phyloP scores from a whole-genome alignment of 2,888 invertebrate species.

The Chrysolina americana region DNA sequence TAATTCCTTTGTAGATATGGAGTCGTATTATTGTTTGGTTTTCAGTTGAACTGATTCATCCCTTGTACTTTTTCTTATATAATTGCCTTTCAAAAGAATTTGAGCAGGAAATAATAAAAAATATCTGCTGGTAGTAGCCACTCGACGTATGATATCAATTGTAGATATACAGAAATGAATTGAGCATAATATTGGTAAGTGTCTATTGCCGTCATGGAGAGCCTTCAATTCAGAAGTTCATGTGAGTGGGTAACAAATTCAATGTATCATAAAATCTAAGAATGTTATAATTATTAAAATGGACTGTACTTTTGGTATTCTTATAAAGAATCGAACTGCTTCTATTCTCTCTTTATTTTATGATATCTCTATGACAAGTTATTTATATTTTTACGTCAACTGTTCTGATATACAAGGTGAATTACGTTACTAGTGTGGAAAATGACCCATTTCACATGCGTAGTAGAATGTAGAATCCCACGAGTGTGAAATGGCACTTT shows the following conservation, averaged over 20 bases:
- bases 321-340: too few relatives aligned
- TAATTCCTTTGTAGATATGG: background rate
- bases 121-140: slow-evolving; percentile 9
- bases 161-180: background rate
- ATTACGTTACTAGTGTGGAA: too few relatives aligned
- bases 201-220: background rate
- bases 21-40: background rate
- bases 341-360: too few relatives aligned
- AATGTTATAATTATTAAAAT: too few relatives aligned
- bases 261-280: too few relatives aligned
- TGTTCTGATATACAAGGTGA: too few relatives aligned
- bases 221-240: background rate
- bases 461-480: too few relatives aligned
- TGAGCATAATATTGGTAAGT: background rate
- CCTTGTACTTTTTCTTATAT: background rate
- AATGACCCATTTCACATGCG: too few relatives aligned
- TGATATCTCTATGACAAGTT: too few relatives aligned
- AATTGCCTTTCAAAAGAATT: slow-evolving; percentile 7
- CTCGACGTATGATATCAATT: slow-evolving; percentile 6
- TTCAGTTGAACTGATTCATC: background rate
- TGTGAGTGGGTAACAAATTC: background rate
- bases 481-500: too few relatives aligned
- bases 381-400: too few relatives aligned
- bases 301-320: too few relatives aligned
- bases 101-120: slow-evolving; percentile 11